Evolutionary conservation across 1,140 invertebrate genomes (phyloP).

Genomic region (Liolophura sinensis): DNA sequence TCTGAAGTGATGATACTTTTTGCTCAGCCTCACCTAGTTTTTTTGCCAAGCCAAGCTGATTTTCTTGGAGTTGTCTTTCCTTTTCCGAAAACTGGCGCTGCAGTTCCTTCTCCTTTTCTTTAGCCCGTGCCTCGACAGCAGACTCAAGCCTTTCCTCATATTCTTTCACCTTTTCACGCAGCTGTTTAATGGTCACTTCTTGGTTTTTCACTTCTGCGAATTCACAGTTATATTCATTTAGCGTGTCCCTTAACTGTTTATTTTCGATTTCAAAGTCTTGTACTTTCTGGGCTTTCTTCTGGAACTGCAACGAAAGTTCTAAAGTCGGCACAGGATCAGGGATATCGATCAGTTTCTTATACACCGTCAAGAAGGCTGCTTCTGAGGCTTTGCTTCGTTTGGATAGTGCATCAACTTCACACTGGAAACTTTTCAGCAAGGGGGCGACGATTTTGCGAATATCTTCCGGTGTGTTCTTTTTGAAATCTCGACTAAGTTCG

Average conservation of each 20-base stretch:
- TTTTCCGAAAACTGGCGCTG: conserved; percentile 57
- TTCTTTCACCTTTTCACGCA: conserved; percentile 60
- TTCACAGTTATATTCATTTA: conserved; percentile 64
- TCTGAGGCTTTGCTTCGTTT: conserved; percentile 65
- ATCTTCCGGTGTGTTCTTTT: conserved; percentile 64
- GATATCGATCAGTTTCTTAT: conserved; percentile 65
- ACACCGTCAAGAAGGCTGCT: conserved; percentile 63
- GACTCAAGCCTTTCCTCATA: conserved; percentile 59
- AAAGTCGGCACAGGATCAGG: conserved; percentile 62
- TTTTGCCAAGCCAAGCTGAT: conserved; percentile 52
- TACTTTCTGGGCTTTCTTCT: conserved; percentile 60
- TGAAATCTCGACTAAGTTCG: conserved; percentile 64
- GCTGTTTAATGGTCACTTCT: conserved; percentile 62
- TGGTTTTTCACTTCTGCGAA: conserved; percentile 65
- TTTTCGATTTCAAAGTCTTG: conserved; percentile 65
- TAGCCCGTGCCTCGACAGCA: conserved; percentile 52
- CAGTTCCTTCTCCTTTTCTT: conserved; percentile 60
- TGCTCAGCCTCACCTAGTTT: conserved; percentile 61
- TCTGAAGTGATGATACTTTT: conserved; percentile 52
- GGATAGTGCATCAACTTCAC: conserved; percentile 63
- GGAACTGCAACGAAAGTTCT: conserved; percentile 59
- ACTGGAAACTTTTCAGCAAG: conserved; percentile 64
- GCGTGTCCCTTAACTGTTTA: conserved; percentile 62
- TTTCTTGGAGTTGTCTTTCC: conserved; percentile 57
- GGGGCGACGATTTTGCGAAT: conserved; percentile 62